A percentile compares a stretch with the other conserved stretches of the same genome.
Conservation (phyloP, 1,140 invertebrate genomes). For the Cherax quadricarinatus region DNA sequence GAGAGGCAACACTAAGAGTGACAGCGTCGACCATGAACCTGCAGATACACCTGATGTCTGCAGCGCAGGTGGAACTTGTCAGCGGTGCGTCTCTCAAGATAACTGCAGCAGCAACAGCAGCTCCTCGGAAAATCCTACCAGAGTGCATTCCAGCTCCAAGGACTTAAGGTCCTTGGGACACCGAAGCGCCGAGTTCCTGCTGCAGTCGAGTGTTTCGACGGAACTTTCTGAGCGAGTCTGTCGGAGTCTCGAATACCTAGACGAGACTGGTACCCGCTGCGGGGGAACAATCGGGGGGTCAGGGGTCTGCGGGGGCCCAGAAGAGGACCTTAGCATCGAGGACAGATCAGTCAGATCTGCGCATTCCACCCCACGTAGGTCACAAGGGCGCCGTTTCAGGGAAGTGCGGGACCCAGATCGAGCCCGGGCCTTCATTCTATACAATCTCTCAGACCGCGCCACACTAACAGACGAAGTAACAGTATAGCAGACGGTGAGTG, state of each 20-base stretch:
- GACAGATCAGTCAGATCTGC: slow-evolving; percentile 60
- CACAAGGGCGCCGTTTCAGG: slow-evolving; percentile 36
- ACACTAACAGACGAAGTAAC: slow-evolving; percentile 66
- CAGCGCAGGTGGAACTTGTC: not conserved
- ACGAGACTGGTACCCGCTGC: slow-evolving; percentile 18
- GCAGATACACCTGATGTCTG: not conserved
- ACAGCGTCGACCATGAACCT: not conserved
- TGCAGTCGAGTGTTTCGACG: slow-evolving; percentile 12
- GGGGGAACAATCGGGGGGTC: slow-evolving; percentile 19
- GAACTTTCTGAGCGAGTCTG: slow-evolving; percentile 46
- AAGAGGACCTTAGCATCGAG: slow-evolving; percentile 24
- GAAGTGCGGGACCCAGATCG: slow-evolving; percentile 49
- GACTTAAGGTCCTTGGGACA: slow-evolving; percentile 14
- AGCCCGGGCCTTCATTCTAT: slow-evolving; percentile 47
- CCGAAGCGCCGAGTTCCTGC: slow-evolving; percentile 33
- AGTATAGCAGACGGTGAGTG: slow-evolving; percentile 16
- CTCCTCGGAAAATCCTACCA: not conserved
- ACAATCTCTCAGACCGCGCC: slow-evolving; percentile 55
- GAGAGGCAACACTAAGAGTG: not conserved
- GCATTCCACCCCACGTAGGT: slow-evolving; percentile 46
- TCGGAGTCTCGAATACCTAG: slow-evolving; percentile 52
- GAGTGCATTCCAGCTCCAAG: slow-evolving; percentile 26
- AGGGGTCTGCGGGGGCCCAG: not conserved
- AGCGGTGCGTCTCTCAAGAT: not conserved
- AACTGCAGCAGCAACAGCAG: not conserved